phyloP scores from a whole-genome alignment of 2,113 vertebrate species.

The Alethe diademata region DNA sequence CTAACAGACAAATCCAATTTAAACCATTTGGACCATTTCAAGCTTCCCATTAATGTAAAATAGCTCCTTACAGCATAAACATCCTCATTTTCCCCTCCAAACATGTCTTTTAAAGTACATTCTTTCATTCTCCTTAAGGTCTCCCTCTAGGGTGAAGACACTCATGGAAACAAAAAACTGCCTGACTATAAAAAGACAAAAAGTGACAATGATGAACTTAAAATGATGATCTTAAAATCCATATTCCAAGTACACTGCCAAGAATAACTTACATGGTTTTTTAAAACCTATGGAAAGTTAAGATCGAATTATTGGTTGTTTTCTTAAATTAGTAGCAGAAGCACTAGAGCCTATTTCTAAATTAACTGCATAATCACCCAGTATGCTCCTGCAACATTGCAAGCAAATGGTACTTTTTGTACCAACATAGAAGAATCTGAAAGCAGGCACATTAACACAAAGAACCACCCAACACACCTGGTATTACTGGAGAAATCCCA shows the following conservation, averaged over 20 bases:
- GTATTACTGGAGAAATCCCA: constrained; percentile 81
- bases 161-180: background rate
- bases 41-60: background rate
- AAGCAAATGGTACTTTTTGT: background rate
- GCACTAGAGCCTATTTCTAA: background rate
- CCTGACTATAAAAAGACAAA: background rate
- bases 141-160: background rate
- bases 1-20: background rate
- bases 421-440: background rate
- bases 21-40: background rate
- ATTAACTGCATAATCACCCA: background rate
- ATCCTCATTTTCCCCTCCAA: background rate
- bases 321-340: background rate
- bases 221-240: background rate
- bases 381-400: background rate
- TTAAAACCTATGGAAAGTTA: background rate
- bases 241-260: background rate
- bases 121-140: background rate
- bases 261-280: background rate
- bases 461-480: constrained; percentile 56
- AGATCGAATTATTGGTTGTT: background rate
- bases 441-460: background rate
- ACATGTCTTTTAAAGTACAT: background rate
- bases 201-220: background rate
- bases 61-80: background rate